Conservation (phyloP, 1,140 invertebrate genomes). For the Drosophila murphyi region DNA sequence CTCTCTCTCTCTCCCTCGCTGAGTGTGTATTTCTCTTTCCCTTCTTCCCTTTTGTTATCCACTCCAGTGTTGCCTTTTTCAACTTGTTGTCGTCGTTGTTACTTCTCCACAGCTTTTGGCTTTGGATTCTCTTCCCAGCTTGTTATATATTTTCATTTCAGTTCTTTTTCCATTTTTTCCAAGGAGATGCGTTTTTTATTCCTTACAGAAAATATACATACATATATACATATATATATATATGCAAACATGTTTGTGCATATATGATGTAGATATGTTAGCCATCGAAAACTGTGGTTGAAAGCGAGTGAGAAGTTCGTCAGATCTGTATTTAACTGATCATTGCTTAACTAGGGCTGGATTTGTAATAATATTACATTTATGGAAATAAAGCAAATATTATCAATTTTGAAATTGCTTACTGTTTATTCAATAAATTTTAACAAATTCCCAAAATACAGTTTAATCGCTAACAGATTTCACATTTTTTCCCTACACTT, state of each 20-base stretch:
- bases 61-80: slow-evolving; percentile 51
- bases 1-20: not conserved
- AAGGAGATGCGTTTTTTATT: slow-evolving; percentile 26
- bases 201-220: slow-evolving; percentile 2
- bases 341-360: not conserved
- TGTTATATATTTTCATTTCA: slow-evolving; percentile 20
- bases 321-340: not conserved
- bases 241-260: not conserved
- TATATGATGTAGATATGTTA: slow-evolving; percentile 1
- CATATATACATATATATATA: not conserved
- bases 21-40: slow-evolving; percentile 11
- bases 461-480: too few relatives aligned
- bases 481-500: too few relatives aligned
- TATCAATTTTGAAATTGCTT: too few relatives aligned
- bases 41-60: slow-evolving; percentile 35
- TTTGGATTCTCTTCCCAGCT: slow-evolving; percentile 36
- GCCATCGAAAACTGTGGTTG: slow-evolving; percentile 20
- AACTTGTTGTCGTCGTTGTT: slow-evolving; percentile 28
- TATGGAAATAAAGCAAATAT: too few relatives aligned
- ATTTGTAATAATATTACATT: not conserved
- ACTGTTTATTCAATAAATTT: too few relatives aligned
- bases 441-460: too few relatives aligned
- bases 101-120: slow-evolving; percentile 38
- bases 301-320: slow-evolving; percentile 9
- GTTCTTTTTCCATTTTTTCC: slow-evolving; percentile 22